Evolutionary conservation across 2,888 invertebrate species (phyloP).

Genomic region (Lasioglossum villosulum): DNA sequence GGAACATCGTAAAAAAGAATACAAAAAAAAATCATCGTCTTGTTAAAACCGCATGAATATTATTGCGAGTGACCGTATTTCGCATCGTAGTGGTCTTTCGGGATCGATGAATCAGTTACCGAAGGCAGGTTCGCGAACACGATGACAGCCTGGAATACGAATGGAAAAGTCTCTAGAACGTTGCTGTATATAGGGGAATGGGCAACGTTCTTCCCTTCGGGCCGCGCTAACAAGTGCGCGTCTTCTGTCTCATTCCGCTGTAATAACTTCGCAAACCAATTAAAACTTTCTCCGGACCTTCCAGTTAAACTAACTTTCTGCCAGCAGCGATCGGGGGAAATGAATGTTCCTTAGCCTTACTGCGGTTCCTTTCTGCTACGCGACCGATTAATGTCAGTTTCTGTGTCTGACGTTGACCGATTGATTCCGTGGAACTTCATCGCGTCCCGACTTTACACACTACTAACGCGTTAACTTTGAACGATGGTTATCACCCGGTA

Average conservation of each 20-base stretch:
- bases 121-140: not conserved
- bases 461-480: constrained; percentile 40
- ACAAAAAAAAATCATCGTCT: too few species aligned
- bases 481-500: constrained; percentile 35
- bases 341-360: constrained; percentile 56
- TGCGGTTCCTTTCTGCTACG: constrained; percentile 55
- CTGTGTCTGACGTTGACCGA: constrained; percentile 61
- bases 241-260: constrained; percentile 69
- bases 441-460: constrained; percentile 22
- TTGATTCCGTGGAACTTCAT: constrained; percentile 55
- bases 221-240: constrained; percentile 57
- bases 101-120: constrained; percentile 3
- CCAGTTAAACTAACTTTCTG: constrained; percentile 67
- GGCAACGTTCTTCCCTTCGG: constrained; percentile 37
- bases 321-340: constrained; percentile 60
- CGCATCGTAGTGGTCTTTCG: not conserved
- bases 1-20: not conserved
- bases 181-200: constrained; percentile 21
- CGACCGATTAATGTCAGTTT: constrained; percentile 62
- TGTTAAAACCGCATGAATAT: not conserved
- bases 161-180: constrained; percentile 55
- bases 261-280: constrained; percentile 70
- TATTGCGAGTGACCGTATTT: not conserved
- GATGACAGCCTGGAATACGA: constrained; percentile 15
- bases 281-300: constrained; percentile 67